Evolutionary conservation across 2,888 invertebrate genomes (phyloP), one percentile per base, ranked within the genome.

Genomic region (Physocephala rufipes): DNA sequence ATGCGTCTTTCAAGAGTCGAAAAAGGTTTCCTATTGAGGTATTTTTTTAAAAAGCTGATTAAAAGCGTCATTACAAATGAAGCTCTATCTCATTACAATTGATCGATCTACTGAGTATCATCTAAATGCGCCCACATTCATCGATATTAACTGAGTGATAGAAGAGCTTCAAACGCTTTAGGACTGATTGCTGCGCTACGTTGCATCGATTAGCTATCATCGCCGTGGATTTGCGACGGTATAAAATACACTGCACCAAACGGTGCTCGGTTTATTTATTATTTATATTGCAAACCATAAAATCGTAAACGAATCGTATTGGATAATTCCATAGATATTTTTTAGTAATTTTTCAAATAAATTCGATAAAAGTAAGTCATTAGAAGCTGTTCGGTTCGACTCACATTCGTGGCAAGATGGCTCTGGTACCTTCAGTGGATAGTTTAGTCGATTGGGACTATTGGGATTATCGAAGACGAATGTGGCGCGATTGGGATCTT

Each of bases 401-500:
- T 30, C 47, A 36, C 21, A 55, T 21, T 28, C 55, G n/a, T 15
- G 30, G 5, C 61, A 49, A 47, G 30, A 84, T 84, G 84, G 83
- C 84, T 45, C 75, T 84, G 55, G 85, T 84, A 51, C 84, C 84
- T 43, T 78, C 84, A 5, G 78, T 78, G 55, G 79, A 74, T 24
- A 79, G 77, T 12, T 36, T 36, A 36, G 81, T 79, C 58, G 84
- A 84, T 76, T 85, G 82, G 81, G 84, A 84, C 79, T 82, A 81
- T 71, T 84, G 85, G 84, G 84, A 84, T 78, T 83, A 84, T 70
- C 82, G 85, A 24, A 81, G 84, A 72, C 83, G 84, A 43, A 73
- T 85, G 73, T 84, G 85, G 85, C 82, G 84, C 71, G 84, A 85
- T 62, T 83, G 84, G 85, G 84, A 84, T 71, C 67, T 84, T 36